phyloP scores from a whole-genome alignment of 2,113 vertebrate species.

The Ciconia maguari region DNA sequence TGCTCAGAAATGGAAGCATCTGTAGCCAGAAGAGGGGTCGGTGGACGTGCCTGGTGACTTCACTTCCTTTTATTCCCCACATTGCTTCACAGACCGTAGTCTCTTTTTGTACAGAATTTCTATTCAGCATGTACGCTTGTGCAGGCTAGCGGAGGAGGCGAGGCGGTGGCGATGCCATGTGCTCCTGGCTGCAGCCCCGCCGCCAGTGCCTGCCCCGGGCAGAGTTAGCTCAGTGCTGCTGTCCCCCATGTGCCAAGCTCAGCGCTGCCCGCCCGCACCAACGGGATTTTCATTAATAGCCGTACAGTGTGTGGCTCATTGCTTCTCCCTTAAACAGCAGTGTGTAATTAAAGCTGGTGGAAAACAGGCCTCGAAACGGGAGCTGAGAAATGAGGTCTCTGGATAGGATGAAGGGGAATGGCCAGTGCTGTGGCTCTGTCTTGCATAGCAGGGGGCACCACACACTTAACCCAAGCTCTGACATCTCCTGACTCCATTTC shows the following conservation, averaged over 20 bases:
- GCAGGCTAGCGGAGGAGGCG: neutral
- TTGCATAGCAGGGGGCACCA: neutral
- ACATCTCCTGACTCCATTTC: neutral
- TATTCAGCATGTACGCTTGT: fast-evolving
- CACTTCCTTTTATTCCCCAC: neutral
- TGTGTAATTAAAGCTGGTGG: neutral
- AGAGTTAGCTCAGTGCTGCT: neutral
- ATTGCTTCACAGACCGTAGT: neutral
- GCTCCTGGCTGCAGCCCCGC: neutral
- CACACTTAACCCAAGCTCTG: neutral
- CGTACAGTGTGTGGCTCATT: neutral
- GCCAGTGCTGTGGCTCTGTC: neutral
- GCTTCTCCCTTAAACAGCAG: neutral
- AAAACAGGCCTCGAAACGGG: neutral
- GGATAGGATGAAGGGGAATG: neutral
- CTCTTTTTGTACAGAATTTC: neutral
- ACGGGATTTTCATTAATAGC: neutral
- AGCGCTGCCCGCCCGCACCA: neutral
- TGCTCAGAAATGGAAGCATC: neutral
- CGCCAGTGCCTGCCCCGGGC: neutral
- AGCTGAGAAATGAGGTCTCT: neutral
- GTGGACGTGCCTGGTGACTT: fast-evolving
- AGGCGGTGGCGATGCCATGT: neutral
- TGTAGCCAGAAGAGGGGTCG: neutral
- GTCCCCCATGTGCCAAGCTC: fast-evolving